Percentiles rank a stretch among this genome's conserved stretches.
Conservation (phyloP, 2,888 invertebrate species). For the Chloroclystis v-ata region DNA sequence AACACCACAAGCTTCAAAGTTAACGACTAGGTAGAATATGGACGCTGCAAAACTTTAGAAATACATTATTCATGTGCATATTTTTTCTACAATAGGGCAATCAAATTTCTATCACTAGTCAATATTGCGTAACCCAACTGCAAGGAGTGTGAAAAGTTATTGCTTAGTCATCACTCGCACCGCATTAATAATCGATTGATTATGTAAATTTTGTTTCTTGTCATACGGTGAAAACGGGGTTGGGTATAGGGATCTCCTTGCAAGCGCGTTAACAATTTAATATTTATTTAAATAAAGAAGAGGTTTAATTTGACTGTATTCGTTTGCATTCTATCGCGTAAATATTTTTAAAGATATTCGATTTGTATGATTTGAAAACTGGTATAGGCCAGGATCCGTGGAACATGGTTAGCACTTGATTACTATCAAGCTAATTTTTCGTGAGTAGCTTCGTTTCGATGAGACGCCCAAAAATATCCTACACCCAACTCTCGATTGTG, state of each 20-base stretch:
- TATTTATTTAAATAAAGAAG: too few relatives aligned
- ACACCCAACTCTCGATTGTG: too few relatives aligned
- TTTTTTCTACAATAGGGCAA: conserved; percentile 58
- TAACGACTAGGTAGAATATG: background rate
- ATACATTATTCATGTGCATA: conserved; percentile 17
- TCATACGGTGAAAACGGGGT: conserved; percentile 32
- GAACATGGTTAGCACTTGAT: too few relatives aligned
- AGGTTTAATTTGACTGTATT: too few relatives aligned
- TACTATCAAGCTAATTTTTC: too few relatives aligned
- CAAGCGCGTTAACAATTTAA: too few relatives aligned
- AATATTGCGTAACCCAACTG: conserved; percentile 32
- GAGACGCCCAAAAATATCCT: too few relatives aligned
- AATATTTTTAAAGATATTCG: too few relatives aligned
- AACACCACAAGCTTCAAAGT: background rate
- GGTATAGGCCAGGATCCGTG: too few relatives aligned
- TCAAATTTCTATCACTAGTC: conserved; percentile 49
- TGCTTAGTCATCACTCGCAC: conserved; percentile 54
- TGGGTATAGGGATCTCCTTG: conserved; percentile 26
- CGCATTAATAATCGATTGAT: conserved; percentile 69
- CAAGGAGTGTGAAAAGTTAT: conserved; percentile 54
- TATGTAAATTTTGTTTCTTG: conserved; percentile 55
- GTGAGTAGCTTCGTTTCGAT: too few relatives aligned
- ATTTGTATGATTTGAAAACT: too few relatives aligned
- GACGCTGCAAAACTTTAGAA: background rate
- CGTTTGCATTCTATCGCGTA: too few relatives aligned